Percentiles rank a stretch among this genome's conserved stretches.
Conservation (phyloP, 2,888 invertebrate species). For the Crepidodera aurea region DNA sequence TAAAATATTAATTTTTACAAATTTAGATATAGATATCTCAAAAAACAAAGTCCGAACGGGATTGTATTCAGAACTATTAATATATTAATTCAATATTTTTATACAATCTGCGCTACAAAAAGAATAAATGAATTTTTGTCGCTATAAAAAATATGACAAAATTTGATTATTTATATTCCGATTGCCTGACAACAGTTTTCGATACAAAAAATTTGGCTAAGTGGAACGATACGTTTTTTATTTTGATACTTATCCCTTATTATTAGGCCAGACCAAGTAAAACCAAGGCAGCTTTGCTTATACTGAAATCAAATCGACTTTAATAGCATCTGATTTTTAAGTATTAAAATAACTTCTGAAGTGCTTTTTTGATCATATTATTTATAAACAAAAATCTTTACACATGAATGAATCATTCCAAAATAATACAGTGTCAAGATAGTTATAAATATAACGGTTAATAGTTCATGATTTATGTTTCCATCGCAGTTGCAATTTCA, state of each 20-base stretch:
- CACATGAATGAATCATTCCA: too few species aligned
- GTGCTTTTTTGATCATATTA: conserved; percentile 1
- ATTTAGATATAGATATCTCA: too few species aligned
- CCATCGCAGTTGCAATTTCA: too few species aligned
- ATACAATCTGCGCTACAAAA: too few species aligned
- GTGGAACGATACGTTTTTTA: conserved; percentile 17
- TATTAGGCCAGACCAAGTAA: neutral
- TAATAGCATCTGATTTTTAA: neutral
- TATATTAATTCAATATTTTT: too few species aligned
- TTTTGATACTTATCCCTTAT: conserved; percentile 20
- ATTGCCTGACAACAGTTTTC: neutral
- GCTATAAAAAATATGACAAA: neutral
- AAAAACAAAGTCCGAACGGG: too few species aligned
- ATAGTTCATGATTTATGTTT: too few species aligned
- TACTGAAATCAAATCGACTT: conserved; percentile 24
- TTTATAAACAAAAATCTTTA: neutral
- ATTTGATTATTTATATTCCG: neutral
- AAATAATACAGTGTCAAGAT: too few species aligned
- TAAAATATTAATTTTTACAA: neutral
- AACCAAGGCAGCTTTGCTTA: conserved; percentile 5
- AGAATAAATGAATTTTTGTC: neutral
- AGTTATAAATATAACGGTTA: neutral
- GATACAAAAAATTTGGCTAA: conserved; percentile 1
- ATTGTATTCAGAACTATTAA: too few species aligned
- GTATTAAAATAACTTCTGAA: conserved; percentile 4